Base-by-base conservation (phyloP, 2,888 invertebrate genomes). In the Coenonympha glycerion region DNA sequence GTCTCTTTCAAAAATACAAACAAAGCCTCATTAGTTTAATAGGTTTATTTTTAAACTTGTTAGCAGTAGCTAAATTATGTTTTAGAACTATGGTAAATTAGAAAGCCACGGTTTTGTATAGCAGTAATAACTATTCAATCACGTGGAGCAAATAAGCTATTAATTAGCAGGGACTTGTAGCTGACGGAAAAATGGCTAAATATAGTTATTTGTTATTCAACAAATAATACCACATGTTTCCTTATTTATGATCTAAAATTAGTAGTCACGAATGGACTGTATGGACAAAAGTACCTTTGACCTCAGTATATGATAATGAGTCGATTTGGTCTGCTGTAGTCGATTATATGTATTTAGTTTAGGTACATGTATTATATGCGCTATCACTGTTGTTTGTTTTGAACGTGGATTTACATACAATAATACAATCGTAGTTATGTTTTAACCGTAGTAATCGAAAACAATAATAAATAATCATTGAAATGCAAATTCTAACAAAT, bases 211-310 rank as follows among this genome's bases (percentile, higher is more conserved):
- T 39, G 37, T 26, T 30, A 30, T 31, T 24, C 18, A 13, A 34
- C n/a, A n/a, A n/a, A n/a, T 39, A 31, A 21, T 30, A 45, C 28
- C 13, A 33, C 21, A 36, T 36, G 34, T 53, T 55, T 55, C 53
- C 44, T 51, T 49, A 26, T 33, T 51, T 49, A 26, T 30, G 28
- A n/a, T 53, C 47, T 51, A 57, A 55, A 53, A 53, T 53, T 53
- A 49, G 53, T 11, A 47, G 31, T 53, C 56, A 56, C 51, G 53
- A 40, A 49, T 24, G 24, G 45, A 45, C 18, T 42, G 49, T 50
- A 39, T 44, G 51, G 44, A 41, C 39, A 26, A 34, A n/a, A 47
- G 50, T 44, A 55, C 59, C 54, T 59, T 59, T 59, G 59, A 57
- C 57, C 55, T 53, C 44, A 41, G 36, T 36, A 22, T 26, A 34